A percentile compares a stretch with the other conserved stretches of the same genome.
Conservation (phyloP, 2,888 invertebrate species). For the Caenorhabditis japonica region DNA sequence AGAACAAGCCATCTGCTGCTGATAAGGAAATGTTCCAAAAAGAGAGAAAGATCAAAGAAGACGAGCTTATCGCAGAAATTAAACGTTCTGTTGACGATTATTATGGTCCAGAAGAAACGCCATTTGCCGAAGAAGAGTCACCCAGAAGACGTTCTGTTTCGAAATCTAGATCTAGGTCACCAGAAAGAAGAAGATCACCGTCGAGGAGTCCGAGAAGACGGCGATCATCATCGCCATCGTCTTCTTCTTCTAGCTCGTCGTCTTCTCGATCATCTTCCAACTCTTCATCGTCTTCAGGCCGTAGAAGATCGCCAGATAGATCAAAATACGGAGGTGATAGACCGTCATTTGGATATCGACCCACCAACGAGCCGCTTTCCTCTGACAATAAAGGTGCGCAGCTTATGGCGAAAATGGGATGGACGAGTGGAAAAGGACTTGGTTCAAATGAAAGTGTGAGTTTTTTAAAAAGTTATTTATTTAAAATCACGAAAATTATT, state of each 20-base stretch:
- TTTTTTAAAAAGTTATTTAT: no score
- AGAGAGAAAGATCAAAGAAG: slow-evolving; percentile 38
- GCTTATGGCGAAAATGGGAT: slow-evolving; percentile 95
- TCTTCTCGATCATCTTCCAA: slow-evolving; percentile 22
- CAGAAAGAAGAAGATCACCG: neutral
- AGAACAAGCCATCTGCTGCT: slow-evolving; percentile 8
- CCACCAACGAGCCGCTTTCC: slow-evolving; percentile 80
- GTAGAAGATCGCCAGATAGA: slow-evolving; percentile 14
- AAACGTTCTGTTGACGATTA: slow-evolving; percentile 4
- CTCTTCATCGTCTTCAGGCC: slow-evolving; percentile 17
- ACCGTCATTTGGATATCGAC: slow-evolving; percentile 20
- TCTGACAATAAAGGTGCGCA: slow-evolving; percentile 96
- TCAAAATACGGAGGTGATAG: slow-evolving; percentile 14
- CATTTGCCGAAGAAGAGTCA: slow-evolving; percentile 9
- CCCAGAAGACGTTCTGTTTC: slow-evolving; percentile 11
- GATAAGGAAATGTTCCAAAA: slow-evolving; percentile 29
- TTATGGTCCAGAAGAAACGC: slow-evolving; percentile 12
- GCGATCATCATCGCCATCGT: slow-evolving; percentile 12
- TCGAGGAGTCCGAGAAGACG: slow-evolving; percentile 5
- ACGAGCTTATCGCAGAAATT: slow-evolving; percentile 23
- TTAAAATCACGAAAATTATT: neutral
- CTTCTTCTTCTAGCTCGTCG: slow-evolving; percentile 6
- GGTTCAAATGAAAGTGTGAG: slow-evolving; percentile 90
- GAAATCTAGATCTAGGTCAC: slow-evolving; percentile 13
- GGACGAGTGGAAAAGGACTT: slow-evolving; percentile 90